A percentile compares a stretch with the other conserved stretches of the same genome.
Conservation (phyloP, 1,140 invertebrate genomes). For the Schlechtendalia chinensis region DNA sequence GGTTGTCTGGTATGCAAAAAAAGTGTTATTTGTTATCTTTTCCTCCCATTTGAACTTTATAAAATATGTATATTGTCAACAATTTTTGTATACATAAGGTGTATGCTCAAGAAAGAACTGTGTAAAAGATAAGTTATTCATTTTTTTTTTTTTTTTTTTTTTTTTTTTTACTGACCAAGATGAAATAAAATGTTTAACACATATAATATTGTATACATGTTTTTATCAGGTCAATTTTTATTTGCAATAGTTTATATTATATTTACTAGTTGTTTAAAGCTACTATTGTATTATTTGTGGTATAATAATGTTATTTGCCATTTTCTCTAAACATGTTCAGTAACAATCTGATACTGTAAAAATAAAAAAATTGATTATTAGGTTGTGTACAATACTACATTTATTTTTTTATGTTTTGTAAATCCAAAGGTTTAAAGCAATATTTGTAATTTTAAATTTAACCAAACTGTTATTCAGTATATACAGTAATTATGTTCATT, state of each 20-base stretch:
- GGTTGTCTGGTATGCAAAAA: no score
- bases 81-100: not conserved
- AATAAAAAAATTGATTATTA: no score
- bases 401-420: not conserved
- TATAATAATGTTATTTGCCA: no score
- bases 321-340: no score
- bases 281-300: not conserved
- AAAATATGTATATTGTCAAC: not conserved
- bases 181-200: not conserved
- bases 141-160: not conserved
- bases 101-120: slow-evolving; percentile 12
- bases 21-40: no score
- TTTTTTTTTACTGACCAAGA: not conserved
- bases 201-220: not conserved
- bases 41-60: no score
- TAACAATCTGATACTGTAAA: not conserved
- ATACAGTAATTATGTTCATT: not conserved
- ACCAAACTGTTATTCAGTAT: not conserved
- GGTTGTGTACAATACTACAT: no score
- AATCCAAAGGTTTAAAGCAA: not conserved
- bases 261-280: not conserved
- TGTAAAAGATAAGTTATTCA: not conserved
- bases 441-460: not conserved
- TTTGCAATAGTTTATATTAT: not conserved
- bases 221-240: not conserved